These are phyloP conservation scores for Eremobia ochroleuca DNA, from an alignment of 2,888 invertebrate genomes.

Conservation along the genomic window DNA sequence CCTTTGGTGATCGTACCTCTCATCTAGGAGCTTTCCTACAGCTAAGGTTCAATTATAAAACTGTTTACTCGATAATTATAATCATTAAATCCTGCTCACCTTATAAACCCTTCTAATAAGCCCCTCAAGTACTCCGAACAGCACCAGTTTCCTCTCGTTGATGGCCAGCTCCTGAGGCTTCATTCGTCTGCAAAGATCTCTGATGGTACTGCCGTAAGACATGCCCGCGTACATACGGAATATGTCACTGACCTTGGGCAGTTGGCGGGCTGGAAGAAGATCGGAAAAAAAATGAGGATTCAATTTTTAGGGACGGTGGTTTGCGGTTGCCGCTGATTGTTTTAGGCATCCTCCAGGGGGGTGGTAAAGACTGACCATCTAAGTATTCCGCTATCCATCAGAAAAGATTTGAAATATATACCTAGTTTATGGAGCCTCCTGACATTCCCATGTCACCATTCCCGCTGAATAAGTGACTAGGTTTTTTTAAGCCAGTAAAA, in stretches of 20 bases:
- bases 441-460: background rate
- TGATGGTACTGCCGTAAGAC: slow-evolving; percentile 94
- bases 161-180: slow-evolving; percentile 94
- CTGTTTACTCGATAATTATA: too few species aligned
- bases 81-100: slow-evolving; percentile 78
- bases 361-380: too few species aligned
- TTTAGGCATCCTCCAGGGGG: background rate
- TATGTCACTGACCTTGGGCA: slow-evolving; percentile 93
- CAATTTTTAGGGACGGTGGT: background rate
- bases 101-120: slow-evolving; percentile 96
- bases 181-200: slow-evolving; percentile 94
- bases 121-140: slow-evolving; percentile 96
- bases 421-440: background rate
- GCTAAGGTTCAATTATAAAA: too few species aligned
- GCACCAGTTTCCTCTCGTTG: slow-evolving; percentile 95
- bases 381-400: background rate
- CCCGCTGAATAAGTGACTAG: too few species aligned
- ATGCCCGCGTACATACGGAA: slow-evolving; percentile 94
- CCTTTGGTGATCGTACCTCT: too few species aligned
- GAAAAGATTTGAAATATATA: background rate
- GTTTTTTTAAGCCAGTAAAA: background rate
- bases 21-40: too few species aligned
- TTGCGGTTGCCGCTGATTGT: background rate
- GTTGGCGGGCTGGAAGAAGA: slow-evolving; percentile 89
- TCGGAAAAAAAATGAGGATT: background rate